phyloP scores from a whole-genome alignment of 2,888 invertebrate genomes.

The Pterostichus madidus region DNA sequence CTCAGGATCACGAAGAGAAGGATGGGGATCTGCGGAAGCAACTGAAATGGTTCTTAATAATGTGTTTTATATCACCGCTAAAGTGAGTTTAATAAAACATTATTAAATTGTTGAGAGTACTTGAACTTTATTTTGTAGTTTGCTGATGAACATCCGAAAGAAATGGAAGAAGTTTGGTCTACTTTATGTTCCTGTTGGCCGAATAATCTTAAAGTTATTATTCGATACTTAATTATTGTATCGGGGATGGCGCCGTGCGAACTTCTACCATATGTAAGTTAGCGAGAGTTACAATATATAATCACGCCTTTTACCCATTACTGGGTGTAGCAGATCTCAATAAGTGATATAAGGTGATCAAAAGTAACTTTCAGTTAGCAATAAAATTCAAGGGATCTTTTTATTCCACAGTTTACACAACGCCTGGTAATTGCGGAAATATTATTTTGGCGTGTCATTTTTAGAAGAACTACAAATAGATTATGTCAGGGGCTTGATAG shows the following conservation, averaged over 20 bases:
- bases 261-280: conserved; percentile 92
- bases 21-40: conserved; percentile 99
- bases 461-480: no score
- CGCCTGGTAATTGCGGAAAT: no score
- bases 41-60: conserved; percentile 99
- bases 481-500: no score
- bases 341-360: no score
- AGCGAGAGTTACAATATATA: not conserved
- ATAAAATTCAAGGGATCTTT: no score
- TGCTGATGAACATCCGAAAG: conserved; percentile 96
- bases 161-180: conserved; percentile 97
- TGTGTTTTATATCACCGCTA: conserved; percentile 97
- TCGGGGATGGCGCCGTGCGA: conserved; percentile 98
- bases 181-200: conserved; percentile 97
- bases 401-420: no score
- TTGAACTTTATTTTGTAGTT: conserved; percentile 80
- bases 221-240: conserved; percentile 96
- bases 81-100: conserved; percentile 80
- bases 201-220: conserved; percentile 97
- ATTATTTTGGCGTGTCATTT: no score
- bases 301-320: no score
- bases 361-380: no score
- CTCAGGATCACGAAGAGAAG: conserved; percentile 89
- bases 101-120: not conserved
- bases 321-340: no score